Evolutionary conservation across 1,140 invertebrate species (phyloP).

Genomic region (Semibalanus balanoides): DNA sequence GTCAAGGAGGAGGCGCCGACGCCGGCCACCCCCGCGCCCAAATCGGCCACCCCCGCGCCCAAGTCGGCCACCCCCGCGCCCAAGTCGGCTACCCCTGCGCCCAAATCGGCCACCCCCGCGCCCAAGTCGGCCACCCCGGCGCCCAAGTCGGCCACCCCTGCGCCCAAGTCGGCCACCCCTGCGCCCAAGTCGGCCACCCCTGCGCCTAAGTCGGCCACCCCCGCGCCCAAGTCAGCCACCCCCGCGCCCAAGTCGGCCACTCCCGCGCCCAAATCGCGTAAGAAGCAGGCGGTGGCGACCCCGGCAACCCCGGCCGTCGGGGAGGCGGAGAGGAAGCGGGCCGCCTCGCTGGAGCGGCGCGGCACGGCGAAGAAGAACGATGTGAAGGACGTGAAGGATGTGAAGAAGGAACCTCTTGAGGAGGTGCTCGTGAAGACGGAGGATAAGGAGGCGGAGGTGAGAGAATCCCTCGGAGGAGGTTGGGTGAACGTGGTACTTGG

Average conservation of each 20-base stretch:
- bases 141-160: background rate
- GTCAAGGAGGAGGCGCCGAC: background rate
- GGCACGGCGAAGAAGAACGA: background rate
- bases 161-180: background rate
- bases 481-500: too few relatives aligned
- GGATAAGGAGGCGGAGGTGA: background rate
- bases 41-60: background rate
- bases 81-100: too few relatives aligned
- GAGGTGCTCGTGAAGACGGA: background rate
- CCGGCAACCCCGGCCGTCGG: background rate
- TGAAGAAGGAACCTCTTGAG: background rate
- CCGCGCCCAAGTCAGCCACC: too few relatives aligned
- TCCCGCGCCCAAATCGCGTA: background rate
- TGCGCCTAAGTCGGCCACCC: background rate
- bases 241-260: too few relatives aligned
- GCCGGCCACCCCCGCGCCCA: background rate
- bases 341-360: background rate
- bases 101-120: background rate
- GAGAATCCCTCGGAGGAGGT: too few relatives aligned
- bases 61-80: background rate
- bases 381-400: background rate
- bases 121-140: too few relatives aligned
- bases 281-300: constrained; percentile 6
- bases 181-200: too few relatives aligned
- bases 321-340: background rate